Evolutionary conservation across 1,140 invertebrate species (phyloP), one percentile per base, ranked within the genome.

Genomic region (Xylocopa sonorina): DNA sequence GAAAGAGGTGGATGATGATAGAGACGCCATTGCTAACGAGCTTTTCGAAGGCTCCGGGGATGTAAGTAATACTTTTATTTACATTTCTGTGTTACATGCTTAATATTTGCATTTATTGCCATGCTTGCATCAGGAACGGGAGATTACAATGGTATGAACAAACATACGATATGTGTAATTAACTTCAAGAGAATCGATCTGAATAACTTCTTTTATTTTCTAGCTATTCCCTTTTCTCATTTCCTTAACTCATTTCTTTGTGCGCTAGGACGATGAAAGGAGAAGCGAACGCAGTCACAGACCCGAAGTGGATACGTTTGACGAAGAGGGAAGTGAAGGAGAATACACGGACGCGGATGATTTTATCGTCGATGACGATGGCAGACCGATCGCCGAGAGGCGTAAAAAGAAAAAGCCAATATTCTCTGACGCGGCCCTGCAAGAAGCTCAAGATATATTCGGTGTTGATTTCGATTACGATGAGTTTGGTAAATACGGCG

Each of bases 391-490:
- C 72, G 95, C 96, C 24, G 97, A 97, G 80, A 96, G 96, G 84
- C 95, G 96, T 82, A 97, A 97, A 91, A 98, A 97, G 93, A 95
- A 97, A 63, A 97, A 96, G 89, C 97, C 95, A 27, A 97, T 98
- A 81, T 98, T 98, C 88, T 96, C 96, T 64, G 98, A 99, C 94
- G 96, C 97, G 95, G 97, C 97, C 1, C 93, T 99, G 38, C 98
- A 99, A 95, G 98, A 99, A 93, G 99, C 99, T 68, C 98, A 99
- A 92, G 99, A 99, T 90, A 99, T 99, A 84, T 99, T 99, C 93
- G 99, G 99, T 73, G 98, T 99, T 29, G 98, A 99, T 91, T 99
- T 99, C 94, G 98, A 99, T 92, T 99, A 97, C 92, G 97, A 98
- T 82, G 98, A 99, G 86, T 98, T 99, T 93, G 96, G 96, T 43